These are phyloP conservation scores for Eilema griseolum DNA, from an alignment of 2,888 invertebrate genomes.

Conservation along the genomic window DNA sequence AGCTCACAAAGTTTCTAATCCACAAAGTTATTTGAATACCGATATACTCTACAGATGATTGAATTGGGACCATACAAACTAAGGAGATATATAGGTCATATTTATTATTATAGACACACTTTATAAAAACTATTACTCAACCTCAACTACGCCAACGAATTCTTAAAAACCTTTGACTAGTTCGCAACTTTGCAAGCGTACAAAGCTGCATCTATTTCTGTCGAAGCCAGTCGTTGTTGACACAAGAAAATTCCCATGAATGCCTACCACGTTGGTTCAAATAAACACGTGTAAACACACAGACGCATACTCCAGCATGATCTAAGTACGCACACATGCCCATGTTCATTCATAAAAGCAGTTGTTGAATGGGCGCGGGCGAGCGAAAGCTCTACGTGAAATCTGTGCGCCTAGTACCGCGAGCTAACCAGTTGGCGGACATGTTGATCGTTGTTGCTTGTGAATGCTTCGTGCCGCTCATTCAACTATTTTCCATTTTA, in stretches of 20 bases:
- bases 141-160: slow-evolving; percentile 15
- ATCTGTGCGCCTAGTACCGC: slow-evolving; percentile 78
- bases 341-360: slow-evolving; percentile 69
- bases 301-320: slow-evolving; percentile 52
- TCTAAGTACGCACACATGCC: slow-evolving; percentile 64
- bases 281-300: slow-evolving; percentile 80
- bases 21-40: too few species aligned
- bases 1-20: neutral
- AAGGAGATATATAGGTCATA: neutral
- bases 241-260: slow-evolving; percentile 85
- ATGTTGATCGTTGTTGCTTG: slow-evolving; percentile 58
- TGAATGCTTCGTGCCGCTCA: neutral
- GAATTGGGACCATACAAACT: neutral
- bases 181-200: slow-evolving; percentile 73
- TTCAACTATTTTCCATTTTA: neutral
- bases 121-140: neutral
- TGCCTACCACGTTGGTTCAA: slow-evolving; percentile 80
- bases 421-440: slow-evolving; percentile 76
- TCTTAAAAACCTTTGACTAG: slow-evolving; percentile 47
- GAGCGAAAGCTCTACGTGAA: slow-evolving; percentile 72
- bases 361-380: slow-evolving; percentile 67
- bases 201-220: slow-evolving; percentile 82
- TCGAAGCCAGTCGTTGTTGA: slow-evolving; percentile 79
- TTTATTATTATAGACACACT: neutral
- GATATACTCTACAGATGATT: neutral